Conservation (phyloP, 2,888 invertebrate species). For the Micoletzkya japonica region DNA sequence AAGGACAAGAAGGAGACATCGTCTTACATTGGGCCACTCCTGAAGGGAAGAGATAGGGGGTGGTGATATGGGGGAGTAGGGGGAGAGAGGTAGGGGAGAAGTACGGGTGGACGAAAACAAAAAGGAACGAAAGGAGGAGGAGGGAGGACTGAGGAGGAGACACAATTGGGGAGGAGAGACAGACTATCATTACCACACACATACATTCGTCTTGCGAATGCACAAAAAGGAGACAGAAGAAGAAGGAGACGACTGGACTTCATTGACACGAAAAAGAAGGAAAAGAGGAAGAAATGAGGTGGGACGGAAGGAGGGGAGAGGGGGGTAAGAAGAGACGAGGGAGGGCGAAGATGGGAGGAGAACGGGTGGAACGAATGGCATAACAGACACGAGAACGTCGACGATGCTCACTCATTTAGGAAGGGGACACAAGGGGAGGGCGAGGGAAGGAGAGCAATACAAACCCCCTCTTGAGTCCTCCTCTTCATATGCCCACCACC, state of each 20-base stretch:
- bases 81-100: neutral
- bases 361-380: too few species aligned
- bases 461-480: neutral
- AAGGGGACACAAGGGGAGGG: neutral
- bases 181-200: too few species aligned
- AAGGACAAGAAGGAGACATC: constrained; percentile 14
- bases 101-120: neutral
- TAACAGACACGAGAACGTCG: neutral
- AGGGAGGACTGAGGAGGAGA: constrained; percentile 15
- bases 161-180: constrained; percentile 12
- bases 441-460: constrained; percentile 2
- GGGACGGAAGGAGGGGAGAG: constrained; percentile 7
- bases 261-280: neutral
- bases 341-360: too few species aligned
- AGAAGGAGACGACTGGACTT: too few species aligned
- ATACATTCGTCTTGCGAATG: too few species aligned
- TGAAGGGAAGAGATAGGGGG: constrained; percentile 14
- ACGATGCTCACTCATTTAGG: neutral
- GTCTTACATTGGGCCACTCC: constrained; percentile 19
- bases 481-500: too few species aligned
- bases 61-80: neutral
- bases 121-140: constrained; percentile 1
- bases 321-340: constrained; percentile 1
- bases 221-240: neutral
- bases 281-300: constrained; percentile 2